Evolutionary conservation across 2,797 vertebrate genomes (phyloP).

Genomic region (Sternotherus odoratus): DNA sequence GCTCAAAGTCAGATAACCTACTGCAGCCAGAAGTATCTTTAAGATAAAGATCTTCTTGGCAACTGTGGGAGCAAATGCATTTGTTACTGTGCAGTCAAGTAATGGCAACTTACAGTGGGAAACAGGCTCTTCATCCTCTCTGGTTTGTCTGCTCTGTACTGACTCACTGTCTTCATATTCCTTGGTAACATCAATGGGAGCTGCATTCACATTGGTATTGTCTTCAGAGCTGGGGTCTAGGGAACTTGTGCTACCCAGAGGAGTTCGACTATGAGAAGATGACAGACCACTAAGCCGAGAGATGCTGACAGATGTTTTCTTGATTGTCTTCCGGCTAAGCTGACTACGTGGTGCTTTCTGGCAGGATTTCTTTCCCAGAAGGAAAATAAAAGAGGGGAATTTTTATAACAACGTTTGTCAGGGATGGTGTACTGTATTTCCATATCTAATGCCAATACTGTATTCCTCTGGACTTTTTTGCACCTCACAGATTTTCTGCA

Average conservation of each 20-base stretch:
- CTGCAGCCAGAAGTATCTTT: background rate
- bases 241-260: slow-evolving; percentile 72
- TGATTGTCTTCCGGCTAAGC: slow-evolving; percentile 43
- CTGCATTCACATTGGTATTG: background rate
- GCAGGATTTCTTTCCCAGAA: slow-evolving; percentile 61
- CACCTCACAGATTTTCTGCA: background rate
- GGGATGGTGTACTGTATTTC: background rate
- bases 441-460: background rate
- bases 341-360: slow-evolving; percentile 8
- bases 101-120: slow-evolving; percentile 76
- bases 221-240: slow-evolving; percentile 68
- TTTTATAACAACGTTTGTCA: background rate
- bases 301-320: slow-evolving; percentile 40
- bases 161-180: slow-evolving; percentile 71
- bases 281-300: slow-evolving; percentile 71
- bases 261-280: slow-evolving; percentile 55
- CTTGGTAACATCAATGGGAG: slow-evolving; percentile 34
- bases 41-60: background rate
- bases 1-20: background rate
- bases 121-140: slow-evolving; percentile 65
- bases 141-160: slow-evolving; percentile 39
- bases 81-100: background rate
- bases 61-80: background rate
- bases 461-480: background rate
- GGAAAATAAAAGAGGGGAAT: background rate